Base-by-base conservation (phyloP, 2,113 vertebrate genomes). In the Meles meles region DNA sequence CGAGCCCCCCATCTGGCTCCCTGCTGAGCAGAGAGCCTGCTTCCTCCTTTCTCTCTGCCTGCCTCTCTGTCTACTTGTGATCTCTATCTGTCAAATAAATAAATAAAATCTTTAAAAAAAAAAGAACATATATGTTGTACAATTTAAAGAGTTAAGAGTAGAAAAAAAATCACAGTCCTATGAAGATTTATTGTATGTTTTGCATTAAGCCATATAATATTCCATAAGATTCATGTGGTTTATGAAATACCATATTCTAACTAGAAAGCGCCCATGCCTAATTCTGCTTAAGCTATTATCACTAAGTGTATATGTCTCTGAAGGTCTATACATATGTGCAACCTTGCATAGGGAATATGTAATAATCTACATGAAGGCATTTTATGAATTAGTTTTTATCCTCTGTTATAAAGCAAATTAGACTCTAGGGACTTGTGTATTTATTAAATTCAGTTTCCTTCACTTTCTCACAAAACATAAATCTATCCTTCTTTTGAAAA, bases 361-460 rank as follows among this genome's bases (percentile, higher is more conserved):
- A 2, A 3, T 44, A 27, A 83, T 92, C 27, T 49, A 85, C 21
- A 34, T 57, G 55, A 71, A 49, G 42, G n/a, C n/a, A 34, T 81
- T 42, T 76, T 88, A 61, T 7, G 27, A 47, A 83, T 37, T 61
- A 85, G 6, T 39, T 95, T 97, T 94, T n/a, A 84, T 77, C 76
- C 34, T 71, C 27, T 67, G 21, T 74, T 81, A 88, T 84, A 81
- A 65, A 88, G 17, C 20, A 95, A 95, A 80, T 34, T 76, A 63
- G 67, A 67, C 65, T 71, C 92, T 89, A 89, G 67, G 57, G 80
- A 87, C 69, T 72, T 95, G 18, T 80, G 6, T 69, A 52, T 37
- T 89, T 95, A 80, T 80, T 96, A 94, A 91, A 83, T 86, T 91
- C 27, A 79, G 47, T 88, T 88, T 93, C 34, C 15, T 27, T 90